These are phyloP conservation scores for Capromys pilorides DNA, from an alignment of 2,797 vertebrate genomes.

Conservation along the genomic window DNA sequence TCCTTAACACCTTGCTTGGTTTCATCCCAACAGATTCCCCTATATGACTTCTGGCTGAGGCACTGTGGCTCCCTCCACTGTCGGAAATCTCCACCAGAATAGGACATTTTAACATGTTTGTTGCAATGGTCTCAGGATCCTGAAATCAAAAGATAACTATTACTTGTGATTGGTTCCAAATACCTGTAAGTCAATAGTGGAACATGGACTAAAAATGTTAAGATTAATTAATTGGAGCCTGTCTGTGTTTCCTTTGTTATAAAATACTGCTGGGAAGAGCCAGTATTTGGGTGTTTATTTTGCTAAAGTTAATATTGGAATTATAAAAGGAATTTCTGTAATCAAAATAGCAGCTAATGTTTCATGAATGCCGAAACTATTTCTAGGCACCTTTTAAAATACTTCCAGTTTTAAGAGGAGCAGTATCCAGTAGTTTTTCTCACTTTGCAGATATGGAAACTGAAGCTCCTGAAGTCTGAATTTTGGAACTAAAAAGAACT, in stretches of 20 bases:
- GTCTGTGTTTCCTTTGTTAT: not conserved
- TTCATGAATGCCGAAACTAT: not conserved
- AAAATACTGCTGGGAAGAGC: not conserved
- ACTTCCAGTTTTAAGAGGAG: not conserved
- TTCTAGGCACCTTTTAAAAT: not conserved
- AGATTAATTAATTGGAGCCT: not conserved
- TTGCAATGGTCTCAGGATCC: not conserved
- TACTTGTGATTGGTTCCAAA: slow-evolving; percentile 27
- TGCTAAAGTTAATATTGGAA: not conserved
- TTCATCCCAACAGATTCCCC: not conserved
- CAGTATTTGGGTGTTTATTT: not conserved
- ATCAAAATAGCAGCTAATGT: slow-evolving; percentile 11
- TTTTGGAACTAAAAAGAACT: not conserved
- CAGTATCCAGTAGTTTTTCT: not conserved
- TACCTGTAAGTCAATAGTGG: not conserved
- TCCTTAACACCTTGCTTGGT: not conserved
- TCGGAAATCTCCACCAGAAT: not conserved
- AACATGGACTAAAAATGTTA: slow-evolving; percentile 42
- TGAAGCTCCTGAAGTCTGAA: not conserved
- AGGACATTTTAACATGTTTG: not conserved
- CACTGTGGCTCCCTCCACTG: not conserved
- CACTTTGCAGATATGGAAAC: slow-evolving; percentile 26
- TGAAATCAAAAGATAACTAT: not conserved
- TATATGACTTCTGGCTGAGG: not conserved
- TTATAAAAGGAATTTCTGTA: not conserved